phyloP scores from a whole-genome alignment of 2,888 invertebrate genomes.

The Priapulus caudatus region DNA sequence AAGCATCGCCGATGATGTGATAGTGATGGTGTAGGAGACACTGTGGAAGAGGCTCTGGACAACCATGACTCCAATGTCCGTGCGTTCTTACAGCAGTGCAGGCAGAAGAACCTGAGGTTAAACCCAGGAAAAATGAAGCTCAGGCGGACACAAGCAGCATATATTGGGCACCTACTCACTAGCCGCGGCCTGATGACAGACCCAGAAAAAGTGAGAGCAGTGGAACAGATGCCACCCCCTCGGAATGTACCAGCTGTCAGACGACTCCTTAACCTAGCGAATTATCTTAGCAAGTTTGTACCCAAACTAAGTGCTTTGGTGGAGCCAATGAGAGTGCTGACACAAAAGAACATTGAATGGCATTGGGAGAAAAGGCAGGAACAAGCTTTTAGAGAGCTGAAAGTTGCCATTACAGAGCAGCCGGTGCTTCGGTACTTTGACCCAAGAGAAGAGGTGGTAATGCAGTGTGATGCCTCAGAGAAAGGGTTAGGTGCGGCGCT shows the following conservation, averaged over 20 bases:
- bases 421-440: not conserved
- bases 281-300: constrained; percentile 5
- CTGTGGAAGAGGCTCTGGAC: constrained; percentile 14
- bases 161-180: constrained; percentile 11
- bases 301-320: not conserved
- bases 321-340: not conserved
- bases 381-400: not conserved
- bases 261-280: constrained; percentile 8
- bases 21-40: constrained; percentile 18
- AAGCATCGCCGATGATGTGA: constrained; percentile 21
- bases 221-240: constrained; percentile 18
- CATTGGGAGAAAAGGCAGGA: constrained; percentile 7
- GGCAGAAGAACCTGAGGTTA: constrained; percentile 12
- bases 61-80: constrained; percentile 5
- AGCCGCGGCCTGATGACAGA: constrained; percentile 16
- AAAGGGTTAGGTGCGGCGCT: not conserved
- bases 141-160: not conserved
- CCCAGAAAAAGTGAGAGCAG: constrained; percentile 17
- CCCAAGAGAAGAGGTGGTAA: not conserved
- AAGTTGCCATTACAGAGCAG: not conserved
- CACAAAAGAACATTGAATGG: constrained; percentile 4
- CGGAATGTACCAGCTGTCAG: constrained; percentile 14
- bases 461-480: not conserved
- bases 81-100: constrained; percentile 14
- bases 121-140: constrained; percentile 17